Percentiles rank a stretch among this genome's conserved stretches.
phyloP scores from a whole-genome alignment of 2,888 invertebrate genomes.

The Stenodema calcarata region DNA sequence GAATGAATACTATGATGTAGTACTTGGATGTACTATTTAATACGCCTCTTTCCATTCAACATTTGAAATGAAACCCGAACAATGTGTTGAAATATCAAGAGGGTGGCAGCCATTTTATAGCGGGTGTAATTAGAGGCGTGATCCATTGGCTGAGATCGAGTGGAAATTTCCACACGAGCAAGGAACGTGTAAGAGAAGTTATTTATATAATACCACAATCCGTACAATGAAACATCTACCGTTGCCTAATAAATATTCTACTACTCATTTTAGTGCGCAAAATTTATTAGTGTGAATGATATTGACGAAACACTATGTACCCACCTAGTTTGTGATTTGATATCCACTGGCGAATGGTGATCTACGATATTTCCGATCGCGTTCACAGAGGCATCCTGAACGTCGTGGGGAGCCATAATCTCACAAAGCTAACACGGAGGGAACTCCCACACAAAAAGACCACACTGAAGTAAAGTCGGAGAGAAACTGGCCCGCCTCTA shows the following conservation, averaged over 20 bases:
- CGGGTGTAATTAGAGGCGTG: not conserved
- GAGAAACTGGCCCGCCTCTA: slow-evolving; percentile 51
- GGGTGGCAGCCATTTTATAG: not conserved
- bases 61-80: not conserved
- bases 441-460: slow-evolving; percentile 23
- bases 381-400: too few species aligned
- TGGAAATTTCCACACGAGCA: not conserved
- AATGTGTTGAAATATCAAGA: not conserved
- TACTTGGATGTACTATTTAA: too few species aligned
- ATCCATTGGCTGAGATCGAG: not conserved
- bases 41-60: too few species aligned
- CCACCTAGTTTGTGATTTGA: too few species aligned
- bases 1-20: too few species aligned
- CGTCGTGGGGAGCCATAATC: too few species aligned
- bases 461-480: slow-evolving; percentile 50
- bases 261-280: too few species aligned
- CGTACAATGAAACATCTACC: too few species aligned
- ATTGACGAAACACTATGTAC: too few species aligned
- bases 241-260: too few species aligned
- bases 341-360: not conserved
- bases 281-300: too few species aligned
- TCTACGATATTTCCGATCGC: not conserved
- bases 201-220: not conserved
- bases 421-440: not conserved
- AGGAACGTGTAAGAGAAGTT: not conserved